A percentile compares a stretch with the other conserved stretches of the same genome.
phyloP scores from a whole-genome alignment of 30 jellyfish, hydroid and myxozoan species.

The Rhopilema esculentum region DNA sequence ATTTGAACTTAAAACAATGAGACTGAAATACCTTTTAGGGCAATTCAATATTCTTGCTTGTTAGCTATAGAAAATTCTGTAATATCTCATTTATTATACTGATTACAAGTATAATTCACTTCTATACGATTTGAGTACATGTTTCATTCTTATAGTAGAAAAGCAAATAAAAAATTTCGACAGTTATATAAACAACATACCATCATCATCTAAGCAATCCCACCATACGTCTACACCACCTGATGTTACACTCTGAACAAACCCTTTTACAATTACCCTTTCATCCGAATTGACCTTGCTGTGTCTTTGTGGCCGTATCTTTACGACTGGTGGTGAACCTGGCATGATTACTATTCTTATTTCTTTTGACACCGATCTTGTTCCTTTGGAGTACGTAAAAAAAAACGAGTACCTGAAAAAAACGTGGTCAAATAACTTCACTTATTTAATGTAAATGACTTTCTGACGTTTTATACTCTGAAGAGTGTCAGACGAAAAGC shows the following conservation, averaged over 20 bases:
- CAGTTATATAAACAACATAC: neutral
- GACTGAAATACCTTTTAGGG: too few relatives aligned
- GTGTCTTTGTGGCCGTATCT: slow-evolving; percentile 47
- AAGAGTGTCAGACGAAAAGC: too few relatives aligned
- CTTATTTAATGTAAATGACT: neutral
- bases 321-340: slow-evolving; percentile 79
- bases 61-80: too few relatives aligned
- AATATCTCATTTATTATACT: too few relatives aligned
- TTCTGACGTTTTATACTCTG: too few relatives aligned
- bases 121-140: too few relatives aligned
- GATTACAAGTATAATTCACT: too few relatives aligned
- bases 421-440: neutral
- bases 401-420: slow-evolving; percentile 56
- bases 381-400: slow-evolving; percentile 66
- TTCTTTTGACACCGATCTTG: slow-evolving; percentile 43
- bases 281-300: slow-evolving; percentile 51
- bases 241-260: slow-evolving; percentile 10
- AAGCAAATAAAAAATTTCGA: neutral
- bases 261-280: slow-evolving; percentile 52
- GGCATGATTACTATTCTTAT: slow-evolving; percentile 52
- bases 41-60: too few relatives aligned
- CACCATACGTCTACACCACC: slow-evolving; percentile 55
- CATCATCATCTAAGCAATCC: slow-evolving; percentile 71
- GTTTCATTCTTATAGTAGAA: neutral
- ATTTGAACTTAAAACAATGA: too few relatives aligned